A percentile compares a stretch with the other conserved stretches of the same genome.
phyloP scores from a whole-genome alignment of 1,140 invertebrate species.

The Oppia nitens region DNA sequence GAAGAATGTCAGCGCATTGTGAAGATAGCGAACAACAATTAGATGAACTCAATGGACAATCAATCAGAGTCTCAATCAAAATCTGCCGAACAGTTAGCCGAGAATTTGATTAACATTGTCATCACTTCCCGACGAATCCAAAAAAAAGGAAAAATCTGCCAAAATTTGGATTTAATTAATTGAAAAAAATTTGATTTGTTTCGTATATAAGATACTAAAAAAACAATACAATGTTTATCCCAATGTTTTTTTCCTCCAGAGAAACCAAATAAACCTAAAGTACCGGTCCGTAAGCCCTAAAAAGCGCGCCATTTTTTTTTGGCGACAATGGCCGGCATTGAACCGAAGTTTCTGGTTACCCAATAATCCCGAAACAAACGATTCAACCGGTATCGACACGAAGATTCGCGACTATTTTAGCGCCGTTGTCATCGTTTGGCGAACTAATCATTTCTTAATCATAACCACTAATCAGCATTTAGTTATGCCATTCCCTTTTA shows the following conservation, averaged over 20 bases:
- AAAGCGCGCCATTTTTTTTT: conserved; percentile 87
- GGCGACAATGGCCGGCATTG: conserved; percentile 65
- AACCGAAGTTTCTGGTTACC: conserved; percentile 54
- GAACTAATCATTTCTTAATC: conserved; percentile 7
- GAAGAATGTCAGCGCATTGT: too few species aligned
- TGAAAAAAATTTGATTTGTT: conserved; percentile 20
- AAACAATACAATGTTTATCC: not conserved
- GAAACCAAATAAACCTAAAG: conserved; percentile 71
- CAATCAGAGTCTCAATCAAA: conserved; percentile 36
- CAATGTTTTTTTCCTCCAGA: conserved; percentile 22
- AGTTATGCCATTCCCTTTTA: too few species aligned
- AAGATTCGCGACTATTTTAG: conserved; percentile 15
- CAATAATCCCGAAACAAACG: conserved; percentile 9
- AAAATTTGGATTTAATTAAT: conserved; percentile 71
- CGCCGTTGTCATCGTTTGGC: conserved; percentile 13
- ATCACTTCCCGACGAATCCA: conserved; percentile 55
- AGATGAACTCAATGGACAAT: conserved; percentile 32
- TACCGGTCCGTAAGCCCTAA: conserved; percentile 55
- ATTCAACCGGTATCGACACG: conserved; percentile 14
- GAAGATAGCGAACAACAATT: conserved; percentile 29
- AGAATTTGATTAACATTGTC: conserved; percentile 73
- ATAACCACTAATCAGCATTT: too few species aligned
- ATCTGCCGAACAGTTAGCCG: conserved; percentile 59
- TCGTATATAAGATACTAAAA: not conserved
- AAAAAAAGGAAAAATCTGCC: conserved; percentile 87